Percentiles rank a stretch among this genome's conserved stretches.
These are phyloP conservation scores for Papilio protenor DNA, from an alignment of 2,888 invertebrate genomes.

Conservation along the genomic window DNA sequence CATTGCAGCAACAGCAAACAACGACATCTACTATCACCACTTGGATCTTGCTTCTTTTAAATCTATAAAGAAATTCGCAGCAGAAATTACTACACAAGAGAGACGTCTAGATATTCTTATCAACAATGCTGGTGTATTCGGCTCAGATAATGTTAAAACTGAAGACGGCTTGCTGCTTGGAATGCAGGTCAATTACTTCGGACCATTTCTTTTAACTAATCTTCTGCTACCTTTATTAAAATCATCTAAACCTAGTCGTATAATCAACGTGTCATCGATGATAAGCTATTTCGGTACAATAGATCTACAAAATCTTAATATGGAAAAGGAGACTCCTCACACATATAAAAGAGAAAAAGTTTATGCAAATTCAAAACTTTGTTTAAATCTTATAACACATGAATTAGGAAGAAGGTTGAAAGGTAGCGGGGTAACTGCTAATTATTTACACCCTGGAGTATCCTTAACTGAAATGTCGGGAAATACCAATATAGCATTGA, in stretches of 20 bases:
- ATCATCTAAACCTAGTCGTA: conserved; percentile 69
- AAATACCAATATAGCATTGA: conserved; percentile 57
- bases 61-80: conserved; percentile 85
- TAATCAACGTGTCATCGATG: conserved; percentile 81
- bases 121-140: conserved; percentile 85
- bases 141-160: conserved; percentile 71
- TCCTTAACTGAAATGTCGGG: conserved; percentile 87
- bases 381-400: conserved; percentile 85
- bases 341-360: conserved; percentile 32
- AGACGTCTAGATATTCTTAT: conserved; percentile 84
- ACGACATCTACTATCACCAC: conserved; percentile 67
- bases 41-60: conserved; percentile 81
- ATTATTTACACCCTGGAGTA: conserved; percentile 92
- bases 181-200: conserved; percentile 85
- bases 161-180: conserved; percentile 85
- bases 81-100: conserved; percentile 80
- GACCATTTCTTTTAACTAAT: conserved; percentile 87
- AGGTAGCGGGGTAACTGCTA: conserved; percentile 88
- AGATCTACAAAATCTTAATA: conserved; percentile 52
- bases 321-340: conserved; percentile 43
- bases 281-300: conserved; percentile 64
- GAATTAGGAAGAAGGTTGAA: conserved; percentile 88
- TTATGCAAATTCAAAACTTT: conserved; percentile 78
- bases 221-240: conserved; percentile 80
- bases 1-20: conserved; percentile 59